phyloP scores from a whole-genome alignment of 2,797 vertebrate species.

The Arctocebus calabarensis region DNA sequence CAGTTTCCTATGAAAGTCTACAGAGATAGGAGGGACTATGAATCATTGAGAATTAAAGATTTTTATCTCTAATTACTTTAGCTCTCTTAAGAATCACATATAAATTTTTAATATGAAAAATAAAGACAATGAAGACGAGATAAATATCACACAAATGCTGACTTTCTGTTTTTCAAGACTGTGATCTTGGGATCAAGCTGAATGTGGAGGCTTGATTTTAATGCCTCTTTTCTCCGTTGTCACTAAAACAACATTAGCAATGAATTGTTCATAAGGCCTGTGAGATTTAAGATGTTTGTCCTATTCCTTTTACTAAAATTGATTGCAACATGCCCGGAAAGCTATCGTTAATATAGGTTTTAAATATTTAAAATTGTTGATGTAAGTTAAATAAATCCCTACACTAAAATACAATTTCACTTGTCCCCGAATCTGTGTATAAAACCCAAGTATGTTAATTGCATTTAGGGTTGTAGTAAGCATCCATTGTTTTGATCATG shows the following conservation, averaged over 20 bases:
- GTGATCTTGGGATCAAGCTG: slow-evolving; percentile 10
- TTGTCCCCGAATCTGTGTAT: neutral
- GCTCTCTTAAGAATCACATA: slow-evolving; percentile 67
- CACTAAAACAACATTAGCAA: neutral
- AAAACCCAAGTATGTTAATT: neutral
- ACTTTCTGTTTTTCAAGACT: slow-evolving; percentile 44
- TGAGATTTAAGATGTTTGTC: slow-evolving; percentile 5
- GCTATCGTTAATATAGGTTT: neutral
- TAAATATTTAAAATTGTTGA: slow-evolving; percentile 30
- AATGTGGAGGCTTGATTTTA: slow-evolving; percentile 40
- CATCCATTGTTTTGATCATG: neutral
- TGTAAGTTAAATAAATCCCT: neutral
- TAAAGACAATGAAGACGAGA: slow-evolving; percentile 58
- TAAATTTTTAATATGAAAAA: slow-evolving; percentile 77
- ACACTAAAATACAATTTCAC: neutral
- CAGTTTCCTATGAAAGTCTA: slow-evolving; percentile 77
- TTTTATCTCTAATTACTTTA: slow-evolving; percentile 73
- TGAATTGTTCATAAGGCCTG: neutral
- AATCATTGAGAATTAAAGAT: slow-evolving; percentile 71
- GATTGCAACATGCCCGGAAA: neutral
- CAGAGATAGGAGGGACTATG: slow-evolving; percentile 64
- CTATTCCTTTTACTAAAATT: slow-evolving; percentile 47
- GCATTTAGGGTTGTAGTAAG: neutral
- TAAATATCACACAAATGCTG: neutral
- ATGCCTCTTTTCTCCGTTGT: neutral